Conservation (phyloP, 2,113 vertebrate genomes). For the Syngnathus typhle region DNA sequence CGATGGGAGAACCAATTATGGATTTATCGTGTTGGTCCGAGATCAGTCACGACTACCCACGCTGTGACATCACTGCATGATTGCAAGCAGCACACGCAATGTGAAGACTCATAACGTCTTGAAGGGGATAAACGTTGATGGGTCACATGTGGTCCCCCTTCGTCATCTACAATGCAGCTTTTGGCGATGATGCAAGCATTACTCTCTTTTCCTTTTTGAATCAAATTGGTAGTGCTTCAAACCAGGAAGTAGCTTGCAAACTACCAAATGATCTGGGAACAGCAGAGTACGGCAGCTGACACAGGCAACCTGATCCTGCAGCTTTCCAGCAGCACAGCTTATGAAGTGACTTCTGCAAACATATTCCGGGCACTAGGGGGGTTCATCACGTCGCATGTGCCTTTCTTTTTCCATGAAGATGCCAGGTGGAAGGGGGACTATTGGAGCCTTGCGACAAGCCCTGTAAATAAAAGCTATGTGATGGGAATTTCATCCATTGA, state of each 20-base stretch:
- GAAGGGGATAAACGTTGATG: constrained; percentile 18
- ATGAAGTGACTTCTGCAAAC: constrained; percentile 40
- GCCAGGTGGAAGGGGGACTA: background rate
- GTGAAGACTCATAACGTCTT: constrained; percentile 6
- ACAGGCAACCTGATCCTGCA: constrained; percentile 60
- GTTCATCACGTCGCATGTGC: constrained; percentile 33
- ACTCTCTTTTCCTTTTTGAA: constrained; percentile 24
- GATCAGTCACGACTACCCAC: constrained; percentile 18
- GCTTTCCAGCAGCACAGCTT: constrained; percentile 56
- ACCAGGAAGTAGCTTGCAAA: background rate
- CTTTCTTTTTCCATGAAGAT: constrained; percentile 22
- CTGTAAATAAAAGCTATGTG: constrained; percentile 3
- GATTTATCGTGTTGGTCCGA: constrained; percentile 9
- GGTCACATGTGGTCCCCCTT: constrained; percentile 31
- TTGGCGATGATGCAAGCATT: constrained; percentile 20
- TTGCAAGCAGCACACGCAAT: constrained; percentile 13
- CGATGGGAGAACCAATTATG: constrained; percentile 17
- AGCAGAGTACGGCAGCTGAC: constrained; percentile 60
- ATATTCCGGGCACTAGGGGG: constrained; percentile 55
- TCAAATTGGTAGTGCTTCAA: too few relatives aligned
- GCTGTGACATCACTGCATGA: constrained; percentile 21
- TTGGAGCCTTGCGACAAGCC: background rate
- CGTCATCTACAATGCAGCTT: constrained; percentile 12
- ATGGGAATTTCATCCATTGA: background rate
- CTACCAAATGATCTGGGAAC: constrained; percentile 50